Conservation (phyloP, 2,888 invertebrate species). For the Helobdella robusta region DNA sequence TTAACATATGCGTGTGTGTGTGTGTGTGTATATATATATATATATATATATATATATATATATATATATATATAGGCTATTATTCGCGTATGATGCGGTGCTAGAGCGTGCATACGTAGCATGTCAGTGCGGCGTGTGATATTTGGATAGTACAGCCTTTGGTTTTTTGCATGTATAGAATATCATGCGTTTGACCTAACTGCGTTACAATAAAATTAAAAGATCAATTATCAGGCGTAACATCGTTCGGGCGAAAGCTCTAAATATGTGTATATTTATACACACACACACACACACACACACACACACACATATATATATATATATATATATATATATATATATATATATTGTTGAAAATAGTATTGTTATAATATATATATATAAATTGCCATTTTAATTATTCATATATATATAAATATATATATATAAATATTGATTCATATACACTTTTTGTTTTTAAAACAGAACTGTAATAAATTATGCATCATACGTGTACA, state of each 20-base stretch:
- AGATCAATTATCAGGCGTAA: no score
- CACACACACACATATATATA: constrained; percentile 1
- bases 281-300: constrained; percentile 1
- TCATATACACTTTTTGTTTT: background rate
- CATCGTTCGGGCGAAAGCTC: no score
- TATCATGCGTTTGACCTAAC: no score
- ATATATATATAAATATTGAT: background rate
- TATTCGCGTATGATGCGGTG: no score
- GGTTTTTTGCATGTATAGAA: no score
- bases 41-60: constrained; percentile 1
- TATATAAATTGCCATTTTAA: background rate
- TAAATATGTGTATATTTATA: background rate
- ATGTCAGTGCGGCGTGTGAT: no score
- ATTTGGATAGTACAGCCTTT: no score
- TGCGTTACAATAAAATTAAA: no score
- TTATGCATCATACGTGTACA: no score
- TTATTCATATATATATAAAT: background rate
- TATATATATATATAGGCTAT: no score
- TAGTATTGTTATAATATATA: background rate
- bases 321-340: constrained; percentile 1
- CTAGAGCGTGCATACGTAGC: no score
- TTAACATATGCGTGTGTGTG: background rate
- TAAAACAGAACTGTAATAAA: no score
- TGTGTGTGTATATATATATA: constrained; percentile 9
- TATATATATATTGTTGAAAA: background rate